A percentile compares a stretch with the other conserved stretches of the same genome.
Conservation (phyloP, 1,140 invertebrate genomes). For the Drosophila pandora region DNA sequence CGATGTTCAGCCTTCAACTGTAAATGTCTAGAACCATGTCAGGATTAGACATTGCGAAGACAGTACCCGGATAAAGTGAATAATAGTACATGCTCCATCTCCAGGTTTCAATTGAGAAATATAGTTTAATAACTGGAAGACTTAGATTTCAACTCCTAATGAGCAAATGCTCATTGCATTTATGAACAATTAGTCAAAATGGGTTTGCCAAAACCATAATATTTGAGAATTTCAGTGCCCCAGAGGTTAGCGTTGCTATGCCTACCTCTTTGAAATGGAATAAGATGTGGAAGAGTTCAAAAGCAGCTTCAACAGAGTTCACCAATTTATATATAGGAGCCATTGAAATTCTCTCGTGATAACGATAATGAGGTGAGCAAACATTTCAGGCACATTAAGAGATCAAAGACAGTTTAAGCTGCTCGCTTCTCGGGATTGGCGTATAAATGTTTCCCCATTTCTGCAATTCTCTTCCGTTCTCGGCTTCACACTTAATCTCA, state of each 20-base stretch:
- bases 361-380: conserved; percentile 17
- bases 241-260: background rate
- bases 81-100: background rate
- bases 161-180: conserved; percentile 46
- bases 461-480: conserved; percentile 18
- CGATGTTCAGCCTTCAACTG: background rate
- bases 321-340: background rate
- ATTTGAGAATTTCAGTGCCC: background rate
- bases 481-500: conserved; percentile 71
- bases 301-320: background rate
- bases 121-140: conserved; percentile 2
- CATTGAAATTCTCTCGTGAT: background rate
- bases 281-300: background rate
- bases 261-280: background rate
- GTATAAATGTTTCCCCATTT: conserved; percentile 27
- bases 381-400: conserved; percentile 27
- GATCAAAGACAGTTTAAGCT: conserved; percentile 29
- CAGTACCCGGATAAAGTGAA: conserved; percentile 20
- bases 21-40: conserved; percentile 34
- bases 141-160: conserved; percentile 23
- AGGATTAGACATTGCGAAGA: conserved; percentile 35
- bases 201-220: conserved; percentile 23
- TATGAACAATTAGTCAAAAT: conserved; percentile 50
- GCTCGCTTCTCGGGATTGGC: conserved; percentile 2
- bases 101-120: background rate